phyloP scores from a whole-genome alignment of 2,113 vertebrate species.

The Pterophyllum scalare region DNA sequence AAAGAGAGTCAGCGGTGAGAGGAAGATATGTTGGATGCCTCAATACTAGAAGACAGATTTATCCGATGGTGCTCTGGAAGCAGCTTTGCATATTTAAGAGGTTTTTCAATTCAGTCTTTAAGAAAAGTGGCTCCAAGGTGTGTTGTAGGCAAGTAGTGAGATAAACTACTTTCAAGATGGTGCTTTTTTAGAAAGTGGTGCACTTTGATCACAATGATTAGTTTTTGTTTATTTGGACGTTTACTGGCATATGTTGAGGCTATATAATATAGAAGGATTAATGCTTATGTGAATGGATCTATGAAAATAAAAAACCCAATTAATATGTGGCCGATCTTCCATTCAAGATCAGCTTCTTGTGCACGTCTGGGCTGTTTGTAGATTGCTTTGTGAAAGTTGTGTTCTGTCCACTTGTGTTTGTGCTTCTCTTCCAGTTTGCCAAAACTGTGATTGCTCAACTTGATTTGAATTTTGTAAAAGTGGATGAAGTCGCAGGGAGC shows the following conservation, averaged over 20 bases:
- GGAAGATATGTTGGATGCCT: not conserved
- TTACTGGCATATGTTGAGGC: not conserved
- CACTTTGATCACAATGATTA: not conserved
- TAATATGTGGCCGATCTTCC: not conserved
- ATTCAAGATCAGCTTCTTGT: not conserved
- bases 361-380: not conserved
- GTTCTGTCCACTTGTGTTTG: too few species aligned
- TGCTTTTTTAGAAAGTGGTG: not conserved
- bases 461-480: not conserved
- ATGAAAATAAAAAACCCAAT: not conserved
- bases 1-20: not conserved
- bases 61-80: not conserved
- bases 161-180: not conserved
- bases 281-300: not conserved
- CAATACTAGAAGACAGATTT: not conserved
- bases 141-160: not conserved
- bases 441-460: too few species aligned
- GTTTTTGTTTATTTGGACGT: not conserved
- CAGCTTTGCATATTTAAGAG: constrained; percentile 28
- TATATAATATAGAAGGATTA: not conserved
- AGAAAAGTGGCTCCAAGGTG: not conserved
- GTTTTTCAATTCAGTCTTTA: constrained; percentile 2
- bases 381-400: not conserved
- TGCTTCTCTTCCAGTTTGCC: too few species aligned
- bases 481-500: not conserved